These are phyloP conservation scores for Athene cunicularia DNA, from an alignment of 2,113 vertebrate species.

Conservation along the genomic window DNA sequence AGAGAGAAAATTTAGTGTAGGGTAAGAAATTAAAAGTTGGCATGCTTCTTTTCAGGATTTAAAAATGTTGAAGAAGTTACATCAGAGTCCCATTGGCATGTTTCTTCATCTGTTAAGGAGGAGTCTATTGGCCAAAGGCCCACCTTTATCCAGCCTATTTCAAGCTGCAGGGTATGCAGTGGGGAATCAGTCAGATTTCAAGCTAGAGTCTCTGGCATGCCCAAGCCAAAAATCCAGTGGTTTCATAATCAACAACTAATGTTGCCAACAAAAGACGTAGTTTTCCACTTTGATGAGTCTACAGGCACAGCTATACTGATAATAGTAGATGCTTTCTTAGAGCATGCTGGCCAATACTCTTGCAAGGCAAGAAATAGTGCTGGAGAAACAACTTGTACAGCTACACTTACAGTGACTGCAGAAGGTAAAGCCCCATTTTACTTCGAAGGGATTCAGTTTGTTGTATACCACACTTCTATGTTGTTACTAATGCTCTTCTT, in stretches of 20 bases:
- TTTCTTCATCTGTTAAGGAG: slow-evolving; percentile 85
- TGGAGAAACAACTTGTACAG: slow-evolving; percentile 83
- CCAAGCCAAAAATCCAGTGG: slow-evolving; percentile 89
- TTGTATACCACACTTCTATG: slow-evolving; percentile 29
- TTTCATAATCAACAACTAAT: slow-evolving; percentile 87
- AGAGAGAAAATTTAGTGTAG: slow-evolving; percentile 43
- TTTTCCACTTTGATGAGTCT: slow-evolving; percentile 91
- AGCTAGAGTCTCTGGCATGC: slow-evolving; percentile 83
- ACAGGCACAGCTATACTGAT: slow-evolving; percentile 89
- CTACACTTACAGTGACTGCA: slow-evolving; percentile 82
- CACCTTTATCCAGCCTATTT: slow-evolving; percentile 88
- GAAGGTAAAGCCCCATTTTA: slow-evolving; percentile 80
- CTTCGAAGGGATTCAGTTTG: slow-evolving; percentile 68
- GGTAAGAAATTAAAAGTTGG: slow-evolving; percentile 77
- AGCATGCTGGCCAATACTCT: slow-evolving; percentile 90
- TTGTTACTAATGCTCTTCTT: slow-evolving; percentile 70
- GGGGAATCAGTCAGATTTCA: slow-evolving; percentile 92
- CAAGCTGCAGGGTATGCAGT: slow-evolving; percentile 83
- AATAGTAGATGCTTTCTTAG: slow-evolving; percentile 90
- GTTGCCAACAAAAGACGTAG: slow-evolving; percentile 84
- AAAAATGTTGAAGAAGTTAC: slow-evolving; percentile 79
- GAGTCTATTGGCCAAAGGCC: slow-evolving; percentile 85
- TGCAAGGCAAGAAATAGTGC: slow-evolving; percentile 87
- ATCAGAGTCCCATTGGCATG: slow-evolving; percentile 77
- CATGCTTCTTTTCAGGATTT: slow-evolving; percentile 93